Conservation (phyloP, 92 coral and sea anemone species). For the Bergia sp. region DNA sequence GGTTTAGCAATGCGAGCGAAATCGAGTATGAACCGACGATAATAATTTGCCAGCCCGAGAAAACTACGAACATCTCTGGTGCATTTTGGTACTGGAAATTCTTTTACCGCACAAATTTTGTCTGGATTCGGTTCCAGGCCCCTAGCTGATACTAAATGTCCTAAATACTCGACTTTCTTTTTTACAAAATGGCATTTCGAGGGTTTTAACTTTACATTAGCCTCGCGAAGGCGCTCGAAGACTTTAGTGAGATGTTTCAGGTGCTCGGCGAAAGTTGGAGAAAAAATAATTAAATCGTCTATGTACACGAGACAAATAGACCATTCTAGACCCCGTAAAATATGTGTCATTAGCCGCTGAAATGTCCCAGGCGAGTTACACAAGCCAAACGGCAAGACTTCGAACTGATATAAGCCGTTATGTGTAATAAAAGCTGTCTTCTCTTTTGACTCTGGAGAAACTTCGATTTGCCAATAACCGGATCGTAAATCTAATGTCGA, state of each 20-base stretch:
- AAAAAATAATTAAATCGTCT: conserved; percentile 55
- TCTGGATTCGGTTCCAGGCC: conserved; percentile 60
- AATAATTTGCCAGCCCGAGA: conserved; percentile 65
- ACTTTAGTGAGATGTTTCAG: conserved; percentile 51
- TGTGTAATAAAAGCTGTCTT: conserved; percentile 64
- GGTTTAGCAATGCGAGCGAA: conserved; percentile 55
- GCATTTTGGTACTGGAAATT: conserved; percentile 54
- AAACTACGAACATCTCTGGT: conserved; percentile 57
- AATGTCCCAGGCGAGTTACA: conserved; percentile 62
- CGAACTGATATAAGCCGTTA: conserved; percentile 56
- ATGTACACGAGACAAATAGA: conserved; percentile 45
- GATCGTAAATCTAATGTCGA: conserved; percentile 37
- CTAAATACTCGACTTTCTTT: conserved; percentile 6
- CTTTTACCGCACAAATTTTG: conserved; percentile 44
- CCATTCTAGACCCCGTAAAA: conserved; percentile 55
- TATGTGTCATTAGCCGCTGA: conserved; percentile 54
- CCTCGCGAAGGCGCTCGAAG: conserved; percentile 53
- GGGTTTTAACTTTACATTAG: no score
- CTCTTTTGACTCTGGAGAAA: conserved; percentile 41
- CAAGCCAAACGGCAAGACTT: conserved; percentile 61
- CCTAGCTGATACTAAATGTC: conserved; percentile 23
- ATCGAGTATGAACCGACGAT: conserved; percentile 60
- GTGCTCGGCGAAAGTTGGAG: conserved; percentile 39
- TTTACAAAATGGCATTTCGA: conserved; percentile 55
- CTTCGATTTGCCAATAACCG: conserved; percentile 48